Evolutionary conservation across 2,113 vertebrate species (phyloP).

Genomic region (Scortum barcoo): DNA sequence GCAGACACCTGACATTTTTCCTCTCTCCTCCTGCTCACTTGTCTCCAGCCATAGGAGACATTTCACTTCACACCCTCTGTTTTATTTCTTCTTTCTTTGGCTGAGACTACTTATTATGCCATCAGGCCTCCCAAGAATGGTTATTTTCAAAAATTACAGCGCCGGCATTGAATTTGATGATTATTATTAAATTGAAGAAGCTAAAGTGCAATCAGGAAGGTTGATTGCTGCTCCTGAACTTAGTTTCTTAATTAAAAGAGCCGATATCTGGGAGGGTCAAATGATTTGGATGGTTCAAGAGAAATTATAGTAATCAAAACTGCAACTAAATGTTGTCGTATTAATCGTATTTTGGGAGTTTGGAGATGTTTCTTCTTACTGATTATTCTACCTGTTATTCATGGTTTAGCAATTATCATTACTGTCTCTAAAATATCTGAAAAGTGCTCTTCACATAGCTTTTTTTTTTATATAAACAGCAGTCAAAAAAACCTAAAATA

Average conservation of each 20-base stretch:
- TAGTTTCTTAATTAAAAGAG: background rate
- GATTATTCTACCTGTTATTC: background rate
- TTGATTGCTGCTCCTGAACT: background rate
- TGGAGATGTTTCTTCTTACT: background rate
- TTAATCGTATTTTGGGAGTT: background rate
- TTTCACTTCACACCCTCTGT: background rate
- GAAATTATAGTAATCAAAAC: background rate
- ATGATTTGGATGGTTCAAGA: background rate
- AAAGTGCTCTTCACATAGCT: background rate
- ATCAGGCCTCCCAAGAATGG: background rate
- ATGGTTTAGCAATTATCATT: background rate
- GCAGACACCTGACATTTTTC: background rate
- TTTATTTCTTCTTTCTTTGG: background rate
- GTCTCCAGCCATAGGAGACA: background rate
- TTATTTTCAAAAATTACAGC: slow-evolving; percentile 3
- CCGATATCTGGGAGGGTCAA: background rate
- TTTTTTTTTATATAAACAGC: background rate
- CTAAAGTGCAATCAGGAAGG: slow-evolving; percentile 6
- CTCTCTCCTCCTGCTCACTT: background rate
- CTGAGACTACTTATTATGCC: slow-evolving; percentile 12
- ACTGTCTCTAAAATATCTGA: background rate
- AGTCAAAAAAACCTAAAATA: background rate
- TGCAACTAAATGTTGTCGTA: background rate
- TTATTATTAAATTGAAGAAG: slow-evolving; percentile 6
- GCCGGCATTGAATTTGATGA: background rate